A percentile compares a stretch with the other conserved stretches of the same genome.
Evolutionary conservation across 2,888 invertebrate species (phyloP).

Genomic region (Smittia aterrima): DNA sequence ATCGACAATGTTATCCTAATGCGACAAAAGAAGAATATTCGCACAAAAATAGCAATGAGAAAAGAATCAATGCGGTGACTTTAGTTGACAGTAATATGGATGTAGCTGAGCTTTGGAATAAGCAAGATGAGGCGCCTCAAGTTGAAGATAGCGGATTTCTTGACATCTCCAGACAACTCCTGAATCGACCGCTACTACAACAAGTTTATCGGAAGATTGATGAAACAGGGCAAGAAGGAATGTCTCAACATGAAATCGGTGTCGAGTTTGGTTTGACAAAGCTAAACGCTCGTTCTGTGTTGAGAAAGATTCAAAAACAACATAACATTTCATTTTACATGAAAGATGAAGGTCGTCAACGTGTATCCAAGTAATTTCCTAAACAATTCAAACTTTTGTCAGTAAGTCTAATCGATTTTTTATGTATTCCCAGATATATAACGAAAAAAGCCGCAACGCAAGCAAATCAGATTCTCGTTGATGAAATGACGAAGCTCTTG

Average conservation of each 20-base stretch:
- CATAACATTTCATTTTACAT: conserved; percentile 56
- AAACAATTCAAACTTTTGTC: conserved; percentile 45
- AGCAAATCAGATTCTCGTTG: background rate
- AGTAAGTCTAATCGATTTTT: conserved; percentile 41
- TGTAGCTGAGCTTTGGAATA: conserved; percentile 55
- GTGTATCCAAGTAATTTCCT: conserved; percentile 54
- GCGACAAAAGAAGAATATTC: conserved; percentile 58
- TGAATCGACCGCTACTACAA: conserved; percentile 50
- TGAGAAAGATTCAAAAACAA: conserved; percentile 54
- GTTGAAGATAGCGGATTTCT: conserved; percentile 50
- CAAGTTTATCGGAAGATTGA: conserved; percentile 58
- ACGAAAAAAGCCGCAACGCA: background rate
- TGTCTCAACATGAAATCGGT: conserved; percentile 55
- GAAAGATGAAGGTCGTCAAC: conserved; percentile 59
- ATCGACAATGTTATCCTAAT: conserved; percentile 60
- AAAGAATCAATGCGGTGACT: conserved; percentile 56
- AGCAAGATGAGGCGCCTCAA: conserved; percentile 54
- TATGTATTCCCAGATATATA: background rate
- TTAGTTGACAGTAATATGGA: conserved; percentile 60
- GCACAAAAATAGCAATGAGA: conserved; percentile 55
- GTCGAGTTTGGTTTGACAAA: conserved; percentile 53
- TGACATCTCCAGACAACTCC: background rate
- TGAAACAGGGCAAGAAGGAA: conserved; percentile 56
- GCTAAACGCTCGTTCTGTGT: conserved; percentile 54
- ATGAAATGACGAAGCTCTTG: background rate